Evolutionary conservation across 2,888 invertebrate species (phyloP).

Genomic region (Aleiodes testaceus): DNA sequence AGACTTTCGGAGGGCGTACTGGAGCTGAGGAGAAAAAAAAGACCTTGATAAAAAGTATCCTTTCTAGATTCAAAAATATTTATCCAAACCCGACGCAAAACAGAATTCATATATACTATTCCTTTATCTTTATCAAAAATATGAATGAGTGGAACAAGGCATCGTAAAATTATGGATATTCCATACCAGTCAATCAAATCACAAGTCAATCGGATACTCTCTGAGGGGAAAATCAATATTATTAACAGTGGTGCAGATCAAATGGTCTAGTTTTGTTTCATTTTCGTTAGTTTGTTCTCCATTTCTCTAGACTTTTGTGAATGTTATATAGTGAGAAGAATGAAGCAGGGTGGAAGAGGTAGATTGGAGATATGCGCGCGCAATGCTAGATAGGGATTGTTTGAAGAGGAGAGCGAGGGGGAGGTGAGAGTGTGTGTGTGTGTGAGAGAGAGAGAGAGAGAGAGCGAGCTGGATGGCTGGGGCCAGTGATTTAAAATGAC

Average conservation of each 20-base stretch:
- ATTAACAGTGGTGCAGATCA: slow-evolving; percentile 56
- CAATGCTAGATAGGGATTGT: slow-evolving; percentile 40
- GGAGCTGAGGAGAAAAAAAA: too few relatives aligned
- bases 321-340: slow-evolving; percentile 17
- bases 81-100: too few relatives aligned
- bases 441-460: slow-evolving; percentile 36
- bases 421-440: slow-evolving; percentile 1
- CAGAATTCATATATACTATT: too few relatives aligned
- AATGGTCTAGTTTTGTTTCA: slow-evolving; percentile 59
- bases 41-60: too few relatives aligned
- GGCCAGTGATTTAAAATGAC: slow-evolving; percentile 72
- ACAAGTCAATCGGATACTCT: background rate
- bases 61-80: too few relatives aligned
- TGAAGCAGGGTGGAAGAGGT: slow-evolving; percentile 14
- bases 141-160: too few relatives aligned
- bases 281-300: slow-evolving; percentile 39
- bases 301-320: slow-evolving; percentile 1
- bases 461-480: slow-evolving; percentile 45
- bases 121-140: too few relatives aligned
- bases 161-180: too few relatives aligned
- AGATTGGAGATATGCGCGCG: slow-evolving; percentile 17
- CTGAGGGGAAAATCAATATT: slow-evolving; percentile 55
- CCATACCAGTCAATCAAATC: too few relatives aligned
- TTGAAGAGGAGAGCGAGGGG: slow-evolving; percentile 37
- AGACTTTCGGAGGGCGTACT: too few relatives aligned